Evolutionary conservation across 2,113 vertebrate species (phyloP).

Genomic region (Zosterops pallidus): DNA sequence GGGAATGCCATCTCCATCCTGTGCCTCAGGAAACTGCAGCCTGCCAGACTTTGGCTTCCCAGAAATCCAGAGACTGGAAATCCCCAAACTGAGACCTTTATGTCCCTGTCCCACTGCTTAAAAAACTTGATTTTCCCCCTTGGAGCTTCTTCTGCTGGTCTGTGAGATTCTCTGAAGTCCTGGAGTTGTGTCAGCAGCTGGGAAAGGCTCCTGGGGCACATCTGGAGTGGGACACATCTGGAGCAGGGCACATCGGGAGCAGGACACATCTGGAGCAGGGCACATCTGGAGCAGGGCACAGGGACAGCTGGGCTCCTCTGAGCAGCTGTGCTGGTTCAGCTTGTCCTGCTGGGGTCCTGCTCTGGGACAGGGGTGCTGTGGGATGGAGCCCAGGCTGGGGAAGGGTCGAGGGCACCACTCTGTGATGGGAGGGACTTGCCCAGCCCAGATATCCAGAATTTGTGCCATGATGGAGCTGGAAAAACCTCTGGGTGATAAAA

Average conservation of each 20-base stretch:
- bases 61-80: neutral
- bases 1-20: neutral
- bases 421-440: neutral
- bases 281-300: neutral
- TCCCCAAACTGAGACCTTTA: neutral
- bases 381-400: neutral
- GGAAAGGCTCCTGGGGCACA: neutral
- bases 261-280: neutral
- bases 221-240: neutral
- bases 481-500: neutral
- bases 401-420: neutral
- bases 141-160: neutral
- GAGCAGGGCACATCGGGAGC: neutral
- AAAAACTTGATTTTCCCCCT: neutral
- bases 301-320: neutral
- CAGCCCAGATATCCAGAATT: neutral
- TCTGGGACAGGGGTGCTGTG: neutral
- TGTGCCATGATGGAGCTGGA: neutral
- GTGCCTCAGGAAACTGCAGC: neutral
- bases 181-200: neutral
- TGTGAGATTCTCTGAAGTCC: fast-evolving
- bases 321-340: neutral
- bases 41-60: neutral
- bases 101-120: neutral
- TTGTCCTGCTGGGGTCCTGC: neutral